phyloP scores from a whole-genome alignment of 2,797 vertebrate genomes.

The Tadarida brasiliensis region DNA sequence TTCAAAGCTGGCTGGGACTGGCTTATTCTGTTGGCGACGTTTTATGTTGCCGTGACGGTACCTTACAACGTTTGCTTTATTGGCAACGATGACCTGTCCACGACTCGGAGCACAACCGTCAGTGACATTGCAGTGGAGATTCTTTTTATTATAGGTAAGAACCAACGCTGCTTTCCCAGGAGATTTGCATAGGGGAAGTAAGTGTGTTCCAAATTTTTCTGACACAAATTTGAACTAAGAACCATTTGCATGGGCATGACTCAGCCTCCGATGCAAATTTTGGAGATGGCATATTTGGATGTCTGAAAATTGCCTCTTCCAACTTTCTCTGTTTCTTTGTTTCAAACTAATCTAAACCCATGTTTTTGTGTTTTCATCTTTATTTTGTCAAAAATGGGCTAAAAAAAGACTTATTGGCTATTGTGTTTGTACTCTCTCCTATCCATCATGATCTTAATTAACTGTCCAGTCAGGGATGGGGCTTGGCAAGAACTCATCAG shows the following conservation, averaged over 20 bases:
- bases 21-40: slow-evolving; percentile 97
- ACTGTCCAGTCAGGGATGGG: background rate
- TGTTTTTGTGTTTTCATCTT: background rate
- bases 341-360: background rate
- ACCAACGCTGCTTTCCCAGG: background rate
- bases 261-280: slow-evolving; percentile 70
- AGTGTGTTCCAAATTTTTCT: slow-evolving; percentile 50
- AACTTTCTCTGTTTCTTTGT: background rate
- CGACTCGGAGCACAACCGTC: slow-evolving; percentile 97
- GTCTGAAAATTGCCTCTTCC: slow-evolving; percentile 61
- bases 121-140: slow-evolving; percentile 99
- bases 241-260: slow-evolving; percentile 70
- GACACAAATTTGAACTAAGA: slow-evolving; percentile 57
- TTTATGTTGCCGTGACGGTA: slow-evolving; percentile 99
- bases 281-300: slow-evolving; percentile 46
- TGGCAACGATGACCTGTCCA: slow-evolving; percentile 94
- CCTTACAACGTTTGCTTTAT: slow-evolving; percentile 99
- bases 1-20: slow-evolving; percentile 99
- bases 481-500: background rate
- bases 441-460: background rate
- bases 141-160: slow-evolving; percentile 97
- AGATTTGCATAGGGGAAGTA: slow-evolving; percentile 62
- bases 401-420: background rate
- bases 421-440: background rate
- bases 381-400: background rate